These are phyloP conservation scores for Maniola jurtina DNA, from an alignment of 1,140 invertebrate species.

Conservation along the genomic window DNA sequence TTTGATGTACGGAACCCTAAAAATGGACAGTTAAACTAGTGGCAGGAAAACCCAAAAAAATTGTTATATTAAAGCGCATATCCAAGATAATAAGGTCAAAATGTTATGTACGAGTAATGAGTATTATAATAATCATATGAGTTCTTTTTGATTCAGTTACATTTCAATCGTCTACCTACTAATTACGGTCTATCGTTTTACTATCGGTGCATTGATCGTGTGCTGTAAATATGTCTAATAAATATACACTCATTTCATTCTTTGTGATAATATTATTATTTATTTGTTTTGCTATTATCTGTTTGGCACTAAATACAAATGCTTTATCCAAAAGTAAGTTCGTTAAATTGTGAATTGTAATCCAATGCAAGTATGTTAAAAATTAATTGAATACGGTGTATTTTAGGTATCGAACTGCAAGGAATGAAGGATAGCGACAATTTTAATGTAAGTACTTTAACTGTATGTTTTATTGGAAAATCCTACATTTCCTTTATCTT, in stretches of 20 bases:
- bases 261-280: neutral
- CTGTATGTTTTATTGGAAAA: too few relatives aligned
- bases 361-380: too few relatives aligned
- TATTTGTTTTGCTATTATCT: neutral
- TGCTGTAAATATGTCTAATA: neutral
- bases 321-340: neutral
- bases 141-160: neutral
- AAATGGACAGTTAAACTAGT: too few relatives aligned
- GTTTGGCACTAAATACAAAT: neutral
- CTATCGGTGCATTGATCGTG: too few relatives aligned
- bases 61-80: neutral
- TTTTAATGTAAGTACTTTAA: too few relatives aligned
- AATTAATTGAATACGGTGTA: neutral
- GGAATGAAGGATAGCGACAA: too few relatives aligned
- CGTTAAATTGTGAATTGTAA: too few relatives aligned
- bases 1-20: too few relatives aligned
- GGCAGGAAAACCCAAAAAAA: too few relatives aligned
- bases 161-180: neutral
- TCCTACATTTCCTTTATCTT: too few relatives aligned
- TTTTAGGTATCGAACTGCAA: neutral
- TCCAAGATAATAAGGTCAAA: neutral
- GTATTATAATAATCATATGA: neutral
- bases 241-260: neutral
- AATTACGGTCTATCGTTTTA: neutral
- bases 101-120: neutral